phyloP scores from a whole-genome alignment of 2,113 vertebrate species.

The Eclectus roratus region DNA sequence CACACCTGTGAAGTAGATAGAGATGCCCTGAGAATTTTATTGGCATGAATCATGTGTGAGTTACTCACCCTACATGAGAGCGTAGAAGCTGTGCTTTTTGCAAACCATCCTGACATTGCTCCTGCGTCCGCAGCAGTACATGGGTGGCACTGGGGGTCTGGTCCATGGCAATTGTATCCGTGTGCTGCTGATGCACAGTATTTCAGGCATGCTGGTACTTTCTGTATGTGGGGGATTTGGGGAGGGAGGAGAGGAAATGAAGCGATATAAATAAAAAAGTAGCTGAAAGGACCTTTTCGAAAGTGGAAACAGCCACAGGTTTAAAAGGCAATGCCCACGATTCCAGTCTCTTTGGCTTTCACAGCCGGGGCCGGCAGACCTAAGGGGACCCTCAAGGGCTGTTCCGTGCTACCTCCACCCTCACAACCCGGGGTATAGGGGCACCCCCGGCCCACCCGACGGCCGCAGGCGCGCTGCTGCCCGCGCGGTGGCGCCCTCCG shows the following conservation, averaged over 20 bases:
- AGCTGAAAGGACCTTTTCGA: neutral
- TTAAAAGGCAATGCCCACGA: neutral
- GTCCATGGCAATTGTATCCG: neutral
- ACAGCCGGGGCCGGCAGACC: neutral
- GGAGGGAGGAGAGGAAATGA: neutral
- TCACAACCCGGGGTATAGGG: neutral
- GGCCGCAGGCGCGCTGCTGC: neutral
- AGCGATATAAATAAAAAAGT: neutral
- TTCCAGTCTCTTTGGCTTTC: neutral
- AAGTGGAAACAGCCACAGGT: neutral
- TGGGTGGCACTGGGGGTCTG: neutral
- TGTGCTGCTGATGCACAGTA: neutral
- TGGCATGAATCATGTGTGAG: neutral
- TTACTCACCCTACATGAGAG: neutral
- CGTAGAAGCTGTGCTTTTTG: neutral
- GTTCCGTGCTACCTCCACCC: neutral
- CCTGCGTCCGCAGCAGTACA: neutral
- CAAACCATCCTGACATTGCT: neutral
- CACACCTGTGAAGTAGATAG: neutral
- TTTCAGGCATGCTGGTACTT: neutral
- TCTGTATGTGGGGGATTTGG: neutral
- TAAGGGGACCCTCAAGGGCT: fast-evolving
- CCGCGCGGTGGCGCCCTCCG: conserved; percentile 74
- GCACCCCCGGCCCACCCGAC: neutral
- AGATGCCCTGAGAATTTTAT: neutral